Evolutionary conservation across 2,888 invertebrate species (phyloP).

Genomic region (Synergus umbraculus): DNA sequence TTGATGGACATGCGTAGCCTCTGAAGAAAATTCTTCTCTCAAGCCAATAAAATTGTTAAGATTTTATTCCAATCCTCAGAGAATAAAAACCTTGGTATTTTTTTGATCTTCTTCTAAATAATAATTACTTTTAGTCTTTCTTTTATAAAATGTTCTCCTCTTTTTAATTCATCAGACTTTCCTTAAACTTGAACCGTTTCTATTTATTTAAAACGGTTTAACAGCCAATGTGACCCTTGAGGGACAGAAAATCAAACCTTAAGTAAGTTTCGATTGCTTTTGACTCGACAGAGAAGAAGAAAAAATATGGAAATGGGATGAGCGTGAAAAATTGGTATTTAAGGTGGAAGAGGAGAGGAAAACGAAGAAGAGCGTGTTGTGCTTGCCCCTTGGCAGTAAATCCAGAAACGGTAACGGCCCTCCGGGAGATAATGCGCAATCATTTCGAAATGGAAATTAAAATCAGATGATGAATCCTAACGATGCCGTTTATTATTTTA

Average conservation of each 20-base stretch:
- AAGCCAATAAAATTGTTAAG: too few relatives aligned
- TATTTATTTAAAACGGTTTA: not conserved
- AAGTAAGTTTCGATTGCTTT: constrained; percentile 38
- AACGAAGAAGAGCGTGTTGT: constrained; percentile 57
- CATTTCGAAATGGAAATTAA: constrained; percentile 78
- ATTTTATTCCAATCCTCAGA: too few relatives aligned
- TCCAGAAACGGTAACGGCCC: constrained; percentile 71
- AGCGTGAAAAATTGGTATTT: constrained; percentile 49
- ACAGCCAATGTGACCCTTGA: constrained; percentile 28
- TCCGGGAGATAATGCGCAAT: constrained; percentile 76
- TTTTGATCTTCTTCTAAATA: too few relatives aligned
- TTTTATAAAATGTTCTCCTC: too few relatives aligned
- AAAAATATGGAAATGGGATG: constrained; percentile 25
- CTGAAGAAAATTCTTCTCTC: constrained; percentile 61
- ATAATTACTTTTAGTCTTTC: too few relatives aligned
- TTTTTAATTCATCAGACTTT: not conserved
- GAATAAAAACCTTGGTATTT: too few relatives aligned
- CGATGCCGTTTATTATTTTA: constrained; percentile 78
- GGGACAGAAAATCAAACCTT: constrained; percentile 23
- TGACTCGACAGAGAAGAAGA: constrained; percentile 36
- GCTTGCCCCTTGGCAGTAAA: constrained; percentile 70
- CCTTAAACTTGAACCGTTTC: not conserved
- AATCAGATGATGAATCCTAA: constrained; percentile 78
- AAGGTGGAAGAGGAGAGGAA: constrained; percentile 51
- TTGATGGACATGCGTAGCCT: constrained; percentile 77